These are phyloP conservation scores for Zosterops hypoxanthus DNA, from an alignment of 2,113 vertebrate genomes.

Conservation along the genomic window DNA sequence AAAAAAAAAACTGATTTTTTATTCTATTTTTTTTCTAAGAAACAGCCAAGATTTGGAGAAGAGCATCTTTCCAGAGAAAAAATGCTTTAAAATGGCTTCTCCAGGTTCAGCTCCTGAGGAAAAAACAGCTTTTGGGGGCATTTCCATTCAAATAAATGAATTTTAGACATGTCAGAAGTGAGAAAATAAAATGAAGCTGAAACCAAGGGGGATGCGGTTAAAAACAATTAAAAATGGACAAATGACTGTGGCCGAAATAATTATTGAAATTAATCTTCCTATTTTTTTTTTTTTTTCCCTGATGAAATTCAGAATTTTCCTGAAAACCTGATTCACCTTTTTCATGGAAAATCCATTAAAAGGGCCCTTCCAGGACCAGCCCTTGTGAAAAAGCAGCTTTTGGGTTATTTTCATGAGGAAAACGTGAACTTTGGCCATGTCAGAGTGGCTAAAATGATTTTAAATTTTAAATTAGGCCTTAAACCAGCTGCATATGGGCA, in stretches of 20 bases:
- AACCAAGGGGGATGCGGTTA: no score
- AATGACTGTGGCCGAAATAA: neutral
- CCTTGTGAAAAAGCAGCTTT: neutral
- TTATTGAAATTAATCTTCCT: neutral
- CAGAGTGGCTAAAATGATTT: fast-evolving
- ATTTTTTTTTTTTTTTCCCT: neutral
- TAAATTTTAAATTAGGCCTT: neutral
- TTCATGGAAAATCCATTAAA: neutral
- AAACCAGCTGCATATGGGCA: fast-evolving
- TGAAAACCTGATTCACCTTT: neutral
- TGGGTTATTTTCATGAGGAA: neutral
- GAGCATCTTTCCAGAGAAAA: neutral
- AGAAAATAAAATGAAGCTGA: neutral
- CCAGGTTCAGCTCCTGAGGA: neutral
- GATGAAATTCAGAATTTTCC: fast-evolving
- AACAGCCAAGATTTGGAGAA: fast-evolving
- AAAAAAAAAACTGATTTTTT: fast-evolving
- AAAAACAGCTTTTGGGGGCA: neutral
- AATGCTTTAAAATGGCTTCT: neutral
- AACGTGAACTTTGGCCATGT: fast-evolving
- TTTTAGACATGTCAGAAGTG: neutral
- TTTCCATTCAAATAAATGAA: neutral
- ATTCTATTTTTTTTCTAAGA: fast-evolving
- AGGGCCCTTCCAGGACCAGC: no score
- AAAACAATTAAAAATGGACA: neutral